Evolutionary conservation across 2,113 vertebrate species (phyloP).

Genomic region (Psophia crepitans): DNA sequence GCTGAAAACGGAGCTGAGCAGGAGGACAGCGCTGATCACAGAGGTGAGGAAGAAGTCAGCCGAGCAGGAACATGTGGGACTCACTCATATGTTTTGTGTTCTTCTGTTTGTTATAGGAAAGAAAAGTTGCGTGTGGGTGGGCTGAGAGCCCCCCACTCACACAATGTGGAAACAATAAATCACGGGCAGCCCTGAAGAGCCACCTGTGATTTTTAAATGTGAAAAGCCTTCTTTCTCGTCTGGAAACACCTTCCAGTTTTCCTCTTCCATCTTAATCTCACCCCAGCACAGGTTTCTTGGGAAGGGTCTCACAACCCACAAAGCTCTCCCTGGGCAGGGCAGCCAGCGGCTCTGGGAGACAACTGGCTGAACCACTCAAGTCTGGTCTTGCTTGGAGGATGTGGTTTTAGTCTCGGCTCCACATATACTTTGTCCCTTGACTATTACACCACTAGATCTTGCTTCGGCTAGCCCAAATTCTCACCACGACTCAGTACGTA

Average conservation of each 20-base stretch:
- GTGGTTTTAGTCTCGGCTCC: neutral
- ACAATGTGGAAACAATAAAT: constrained; percentile 32
- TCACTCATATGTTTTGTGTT: neutral
- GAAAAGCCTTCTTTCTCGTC: neutral
- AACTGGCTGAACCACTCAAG: neutral
- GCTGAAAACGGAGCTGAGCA: neutral
- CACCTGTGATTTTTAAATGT: neutral
- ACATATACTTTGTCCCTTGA: neutral
- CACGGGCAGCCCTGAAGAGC: neutral
- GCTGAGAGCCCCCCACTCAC: neutral
- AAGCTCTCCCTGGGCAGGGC: neutral
- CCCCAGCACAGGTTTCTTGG: neutral
- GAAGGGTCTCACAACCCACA: neutral
- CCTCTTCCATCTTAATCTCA: neutral
- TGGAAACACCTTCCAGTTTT: neutral
- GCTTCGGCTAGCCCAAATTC: neutral
- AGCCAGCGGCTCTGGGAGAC: neutral
- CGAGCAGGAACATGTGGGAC: neutral
- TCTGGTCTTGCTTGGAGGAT: neutral
- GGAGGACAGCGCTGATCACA: neutral
- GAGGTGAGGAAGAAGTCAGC: neutral
- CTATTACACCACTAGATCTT: neutral
- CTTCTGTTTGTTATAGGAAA: neutral
- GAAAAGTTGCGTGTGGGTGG: neutral
- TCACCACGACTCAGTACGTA: neutral